A percentile compares a stretch with the other conserved stretches of the same genome.
Conservation (phyloP, 2,113 vertebrate genomes). For the Sinocyclocheilus anophthalmus region DNA sequence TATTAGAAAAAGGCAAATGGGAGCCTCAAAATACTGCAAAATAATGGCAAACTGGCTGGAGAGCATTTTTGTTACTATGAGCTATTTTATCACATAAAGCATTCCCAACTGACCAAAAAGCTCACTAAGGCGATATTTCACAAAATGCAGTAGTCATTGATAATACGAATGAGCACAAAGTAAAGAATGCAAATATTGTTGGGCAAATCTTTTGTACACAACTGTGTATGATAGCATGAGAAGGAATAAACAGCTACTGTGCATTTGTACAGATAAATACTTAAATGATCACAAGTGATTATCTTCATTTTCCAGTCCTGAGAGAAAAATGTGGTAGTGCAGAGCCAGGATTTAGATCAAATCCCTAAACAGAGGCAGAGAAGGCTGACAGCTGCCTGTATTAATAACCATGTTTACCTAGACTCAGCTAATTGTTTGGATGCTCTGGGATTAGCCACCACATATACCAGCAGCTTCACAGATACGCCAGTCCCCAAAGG, state of each 20-base stretch:
- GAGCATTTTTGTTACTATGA: slow-evolving; percentile 32
- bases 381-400: slow-evolving; percentile 32
- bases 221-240: not conserved
- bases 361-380: slow-evolving; percentile 31
- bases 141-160: not conserved
- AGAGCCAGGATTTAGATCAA: slow-evolving; percentile 37
- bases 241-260: slow-evolving; percentile 4
- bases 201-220: not conserved
- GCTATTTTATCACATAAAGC: not conserved
- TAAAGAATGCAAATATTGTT: not conserved
- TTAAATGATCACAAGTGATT: slow-evolving; percentile 13
- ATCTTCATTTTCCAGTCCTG: slow-evolving; percentile 20
- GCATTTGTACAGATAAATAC: slow-evolving; percentile 1
- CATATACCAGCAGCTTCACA: slow-evolving; percentile 36
- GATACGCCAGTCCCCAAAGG: slow-evolving; percentile 27
- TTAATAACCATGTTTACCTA: slow-evolving; percentile 53
- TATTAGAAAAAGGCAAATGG: slow-evolving; percentile 32
- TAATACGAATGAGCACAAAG: not conserved
- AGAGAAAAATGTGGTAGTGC: slow-evolving; percentile 23
- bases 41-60: slow-evolving; percentile 53
- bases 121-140: not conserved
- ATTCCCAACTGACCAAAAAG: not conserved
- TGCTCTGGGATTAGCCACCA: slow-evolving; percentile 42
- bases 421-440: slow-evolving; percentile 49
- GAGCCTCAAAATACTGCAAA: slow-evolving; percentile 34